phyloP scores from a whole-genome alignment of 2,888 invertebrate genomes.

The Cephus rjabovi region DNA sequence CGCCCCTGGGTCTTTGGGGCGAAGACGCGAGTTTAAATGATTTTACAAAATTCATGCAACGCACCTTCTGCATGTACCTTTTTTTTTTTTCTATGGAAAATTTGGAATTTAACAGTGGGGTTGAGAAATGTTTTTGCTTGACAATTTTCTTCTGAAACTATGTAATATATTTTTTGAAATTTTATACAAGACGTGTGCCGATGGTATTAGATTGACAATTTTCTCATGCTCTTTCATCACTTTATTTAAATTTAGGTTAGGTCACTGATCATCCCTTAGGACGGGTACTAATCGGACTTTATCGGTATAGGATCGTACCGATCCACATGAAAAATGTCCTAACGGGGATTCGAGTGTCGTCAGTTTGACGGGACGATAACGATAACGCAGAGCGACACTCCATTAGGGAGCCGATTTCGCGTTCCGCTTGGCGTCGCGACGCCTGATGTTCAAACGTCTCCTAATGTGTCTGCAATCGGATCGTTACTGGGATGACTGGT shows the following conservation, averaged over 20 bases:
- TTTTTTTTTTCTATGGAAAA: not conserved
- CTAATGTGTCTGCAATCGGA: constrained; percentile 4
- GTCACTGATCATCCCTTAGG: not conserved
- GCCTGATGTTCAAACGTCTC: not conserved
- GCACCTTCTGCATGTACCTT: not conserved
- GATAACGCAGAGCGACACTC: constrained; percentile 9
- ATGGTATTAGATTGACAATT: not conserved
- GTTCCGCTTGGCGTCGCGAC: constrained; percentile 4
- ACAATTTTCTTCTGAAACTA: not conserved
- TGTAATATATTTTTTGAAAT: not conserved
- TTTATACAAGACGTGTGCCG: not conserved
- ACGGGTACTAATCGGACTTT: too few relatives aligned
- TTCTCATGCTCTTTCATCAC: not conserved
- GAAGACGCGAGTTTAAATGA: not conserved
- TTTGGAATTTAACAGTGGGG: not conserved
- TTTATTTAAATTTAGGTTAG: not conserved
- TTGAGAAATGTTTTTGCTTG: not conserved
- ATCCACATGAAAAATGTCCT: constrained; percentile 5
- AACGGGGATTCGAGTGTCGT: constrained; percentile 6
- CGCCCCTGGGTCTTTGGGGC: not conserved
- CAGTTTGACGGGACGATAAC: constrained; percentile 1
- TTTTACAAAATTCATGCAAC: not conserved
- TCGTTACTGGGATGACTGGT: constrained; percentile 1
- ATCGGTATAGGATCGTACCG: not conserved
- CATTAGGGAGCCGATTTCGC: constrained; percentile 7